Base-by-base conservation (phyloP, 1,140 invertebrate genomes). In the Microvelia longipes region DNA sequence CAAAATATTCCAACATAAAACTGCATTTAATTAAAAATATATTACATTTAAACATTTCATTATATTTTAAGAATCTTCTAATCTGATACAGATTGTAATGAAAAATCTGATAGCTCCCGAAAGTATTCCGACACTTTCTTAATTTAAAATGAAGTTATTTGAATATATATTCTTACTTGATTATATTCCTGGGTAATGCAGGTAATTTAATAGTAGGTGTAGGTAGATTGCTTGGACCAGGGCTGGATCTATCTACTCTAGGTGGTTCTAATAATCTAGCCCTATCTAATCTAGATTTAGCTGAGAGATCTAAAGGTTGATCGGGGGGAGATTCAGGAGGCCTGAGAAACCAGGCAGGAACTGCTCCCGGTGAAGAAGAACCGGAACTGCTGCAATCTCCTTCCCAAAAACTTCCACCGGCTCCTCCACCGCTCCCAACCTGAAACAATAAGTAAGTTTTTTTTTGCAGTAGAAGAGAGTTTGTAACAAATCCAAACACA, bases 111-210 rank as follows among this genome's bases (percentile, higher is more conserved):
- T 50, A 69, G 67, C 64, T 50, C 66, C 71, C 68, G 69, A 70
- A 69, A 61, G 28, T n/a, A n/a, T n/a, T n/a, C n/a, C n/a, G n/a
- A n/a, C n/a, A n/a, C n/a, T n/a, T n/a, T n/a, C n/a, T n/a, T n/a
- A n/a, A n/a, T n/a, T n/a, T n/a, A n/a, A n/a, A n/a, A n/a, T n/a
- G n/a, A n/a, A n/a, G n/a, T n/a, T n/a, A n/a, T n/a, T n/a, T n/a
- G n/a, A n/a, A n/a, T n/a, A n/a, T n/a, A n/a, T n/a, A n/a, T 77
- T 83, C 84, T 86, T 78, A 89, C 88, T 87, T 87, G 79, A 87
- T 87, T 73, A 87, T 82, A 72, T 81, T 83, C 78, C 88, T 89
- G 88, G 72, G 61, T 30, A 73, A 25, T 74, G 74, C 66, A 75
- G 72, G 67, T 73, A 73, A 28, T 74, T 73, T 24, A 72, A 71